Evolutionary conservation across 1,140 invertebrate species (phyloP), one percentile per base, ranked within the genome.

Genomic region (Panagrolaimus sp.): DNA sequence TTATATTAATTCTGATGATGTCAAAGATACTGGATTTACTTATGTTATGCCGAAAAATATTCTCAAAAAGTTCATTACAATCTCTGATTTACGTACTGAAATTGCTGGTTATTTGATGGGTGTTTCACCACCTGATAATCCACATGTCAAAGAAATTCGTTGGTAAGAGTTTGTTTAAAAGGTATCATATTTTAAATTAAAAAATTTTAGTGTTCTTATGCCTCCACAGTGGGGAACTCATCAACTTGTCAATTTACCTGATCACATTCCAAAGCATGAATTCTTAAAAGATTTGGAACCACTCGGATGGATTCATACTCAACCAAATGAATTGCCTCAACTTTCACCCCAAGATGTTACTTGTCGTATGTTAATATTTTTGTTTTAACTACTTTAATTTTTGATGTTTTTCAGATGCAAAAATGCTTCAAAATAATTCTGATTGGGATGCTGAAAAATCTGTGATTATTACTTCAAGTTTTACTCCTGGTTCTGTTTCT

Each of bases 361-460:
- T 2, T 93, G 91, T 0, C 95, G n/a, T n/a, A n/a, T n/a, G n/a
- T n/a, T n/a, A n/a, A n/a, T n/a, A n/a, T n/a, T n/a, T n/a, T n/a
- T n/a, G n/a, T n/a, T n/a, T n/a, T n/a, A n/a, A n/a, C n/a, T n/a
- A n/a, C n/a, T n/a, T n/a, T n/a, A n/a, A n/a, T n/a, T n/a, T n/a
- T n/a, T n/a, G n/a, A n/a, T n/a, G n/a, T n/a, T n/a, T n/a, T n/a
- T n/a, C n/a, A n/a, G n/a, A 98, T 85, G 92, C 94, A 0, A 93
- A 92, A 85, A 87, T 98, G 67, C 97, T 98, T 92, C 88, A 91
- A 0, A 94, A 98, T 72, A 96, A 98, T 85, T 86, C 90, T 0
- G 87, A 89, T 2, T 98, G 96, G 95, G 96, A 99, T 84, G 94
- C 94, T n/a, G 96, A 99, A 82, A 98, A 98, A 83, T 98, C 95